Base-by-base conservation (phyloP, 2,888 invertebrate genomes). In the Trichacis sp. region DNA sequence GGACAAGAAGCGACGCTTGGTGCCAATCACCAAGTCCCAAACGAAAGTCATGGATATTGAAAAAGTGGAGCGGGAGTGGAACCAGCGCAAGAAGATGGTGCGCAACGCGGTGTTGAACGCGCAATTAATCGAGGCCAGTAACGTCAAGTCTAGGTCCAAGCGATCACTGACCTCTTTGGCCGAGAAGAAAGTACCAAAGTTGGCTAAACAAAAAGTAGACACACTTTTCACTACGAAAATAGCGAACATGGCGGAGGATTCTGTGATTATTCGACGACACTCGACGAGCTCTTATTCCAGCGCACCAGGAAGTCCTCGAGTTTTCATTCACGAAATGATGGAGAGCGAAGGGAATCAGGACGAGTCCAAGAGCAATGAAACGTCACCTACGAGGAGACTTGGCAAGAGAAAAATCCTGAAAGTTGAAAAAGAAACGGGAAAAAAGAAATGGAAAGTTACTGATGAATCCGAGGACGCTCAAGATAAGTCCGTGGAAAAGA, bases 271-370 rank as follows among this genome's bases (percentile, higher is more conserved):
- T 74, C 87, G 94, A 36, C 87, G 94, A 14, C 93, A 94, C 76
- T 94, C 94, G 1, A 94, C 93, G 45, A 93, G 93, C 80, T 93
- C 93, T 0, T 92, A 92, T 78, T 93, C 93, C 0, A 91, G 91
- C 77, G 88, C 88, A 1, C 89, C 91, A 11, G 87, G 88, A 84
- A 91, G 91, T 75, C 88, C 89, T 1, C 85, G 89, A 19, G 83
- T 89, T 11, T 90, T 90, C 75, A 85, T 72, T 63, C 83, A 77
- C 18, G 66, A 74, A 12, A 90, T 90, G 73, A 85, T 70, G 65
- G 83, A 77, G 14, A 64, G 70, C 14, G 66, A 51, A 9, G 20
- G n/a, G n/a, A 12, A 14, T 1, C 54, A 66, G 1, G 12, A 30
- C 20, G 24, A 8, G 11, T 15, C 24, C 15, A 49, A 61, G 11